Conservation (phyloP, 2,113 vertebrate genomes). For the Craseonycteris thonglongyai region DNA sequence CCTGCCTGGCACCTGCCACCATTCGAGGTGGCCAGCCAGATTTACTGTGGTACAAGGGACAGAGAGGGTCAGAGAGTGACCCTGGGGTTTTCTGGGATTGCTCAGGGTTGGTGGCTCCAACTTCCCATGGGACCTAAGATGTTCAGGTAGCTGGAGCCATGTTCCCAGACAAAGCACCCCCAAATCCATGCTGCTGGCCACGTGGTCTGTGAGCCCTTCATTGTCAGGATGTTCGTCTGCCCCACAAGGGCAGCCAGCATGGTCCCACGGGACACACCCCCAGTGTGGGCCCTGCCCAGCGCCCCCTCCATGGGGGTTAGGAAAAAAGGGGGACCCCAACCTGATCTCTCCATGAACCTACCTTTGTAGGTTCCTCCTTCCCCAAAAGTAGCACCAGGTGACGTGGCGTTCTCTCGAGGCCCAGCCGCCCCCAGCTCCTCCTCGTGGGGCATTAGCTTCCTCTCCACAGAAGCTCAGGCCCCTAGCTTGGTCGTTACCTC, state of each 20-base stretch:
- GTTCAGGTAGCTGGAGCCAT: background rate
- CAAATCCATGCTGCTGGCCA: background rate
- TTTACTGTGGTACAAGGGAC: background rate
- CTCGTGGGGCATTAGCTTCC: accelerated
- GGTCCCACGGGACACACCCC: too few species aligned
- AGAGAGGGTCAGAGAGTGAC: too few species aligned
- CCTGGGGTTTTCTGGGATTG: background rate
- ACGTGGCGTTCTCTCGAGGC: background rate
- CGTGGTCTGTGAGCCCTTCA: background rate
- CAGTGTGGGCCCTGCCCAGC: background rate
- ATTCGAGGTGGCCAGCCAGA: too few species aligned
- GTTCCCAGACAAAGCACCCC: background rate
- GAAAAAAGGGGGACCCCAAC: background rate
- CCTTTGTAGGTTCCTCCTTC: background rate
- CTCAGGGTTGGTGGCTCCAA: background rate
- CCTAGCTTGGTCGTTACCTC: too few species aligned
- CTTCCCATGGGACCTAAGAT: background rate
- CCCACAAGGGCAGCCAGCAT: background rate
- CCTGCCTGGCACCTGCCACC: background rate
- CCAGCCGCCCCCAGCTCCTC: background rate
- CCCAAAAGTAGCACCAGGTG: accelerated
- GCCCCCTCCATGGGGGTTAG: background rate
- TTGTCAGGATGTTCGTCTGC: too few species aligned
- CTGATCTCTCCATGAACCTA: background rate
- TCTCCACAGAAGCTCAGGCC: background rate